Evolutionary conservation across 2,797 vertebrate genomes (phyloP).

Genomic region (Nannoperca obscura): DNA sequence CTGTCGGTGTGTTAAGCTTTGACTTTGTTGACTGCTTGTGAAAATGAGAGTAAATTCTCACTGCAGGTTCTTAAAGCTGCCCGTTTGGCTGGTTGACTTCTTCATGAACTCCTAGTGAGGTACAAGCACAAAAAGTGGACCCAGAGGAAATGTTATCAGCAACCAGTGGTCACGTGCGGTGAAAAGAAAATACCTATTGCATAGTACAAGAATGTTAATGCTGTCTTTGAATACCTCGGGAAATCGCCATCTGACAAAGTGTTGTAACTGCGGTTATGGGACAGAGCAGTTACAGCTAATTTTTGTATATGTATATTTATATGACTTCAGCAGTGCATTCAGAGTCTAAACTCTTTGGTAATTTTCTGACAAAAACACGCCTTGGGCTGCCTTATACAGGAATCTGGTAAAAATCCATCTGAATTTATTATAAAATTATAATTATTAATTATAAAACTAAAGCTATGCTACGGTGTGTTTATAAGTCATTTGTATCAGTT

Average conservation of each 20-base stretch:
- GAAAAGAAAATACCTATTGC: conserved; percentile 70
- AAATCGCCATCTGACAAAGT: conserved; percentile 24
- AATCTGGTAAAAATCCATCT: conserved; percentile 41
- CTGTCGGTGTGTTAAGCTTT: conserved; percentile 3
- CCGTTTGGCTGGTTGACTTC: conserved; percentile 30
- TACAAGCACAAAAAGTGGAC: conserved; percentile 34
- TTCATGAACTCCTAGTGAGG: conserved; percentile 38
- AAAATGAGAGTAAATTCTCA: conserved; percentile 9
- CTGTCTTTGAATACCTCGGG: conserved; percentile 38
- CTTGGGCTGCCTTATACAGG: conserved; percentile 8
- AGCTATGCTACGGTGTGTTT: conserved; percentile 37
- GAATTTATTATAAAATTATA: too few species aligned
- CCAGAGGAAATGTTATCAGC: conserved; percentile 30
- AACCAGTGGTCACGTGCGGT: conserved; percentile 45
- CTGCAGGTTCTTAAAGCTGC: conserved; percentile 24
- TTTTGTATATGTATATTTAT: conserved; percentile 2
- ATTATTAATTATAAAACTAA: conserved; percentile 45
- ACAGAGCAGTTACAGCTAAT: conserved; percentile 15
- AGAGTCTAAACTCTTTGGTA: conserved; percentile 48
- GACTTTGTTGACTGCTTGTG: neutral
- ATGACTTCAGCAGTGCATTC: conserved; percentile 24
- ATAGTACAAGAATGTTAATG: conserved; percentile 73
- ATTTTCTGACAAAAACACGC: conserved; percentile 39
- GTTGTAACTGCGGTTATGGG: conserved; percentile 16
- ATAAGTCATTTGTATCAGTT: conserved; percentile 6